Base-by-base conservation (phyloP, 2,888 invertebrate genomes). In the Diloba caeruleocephala region DNA sequence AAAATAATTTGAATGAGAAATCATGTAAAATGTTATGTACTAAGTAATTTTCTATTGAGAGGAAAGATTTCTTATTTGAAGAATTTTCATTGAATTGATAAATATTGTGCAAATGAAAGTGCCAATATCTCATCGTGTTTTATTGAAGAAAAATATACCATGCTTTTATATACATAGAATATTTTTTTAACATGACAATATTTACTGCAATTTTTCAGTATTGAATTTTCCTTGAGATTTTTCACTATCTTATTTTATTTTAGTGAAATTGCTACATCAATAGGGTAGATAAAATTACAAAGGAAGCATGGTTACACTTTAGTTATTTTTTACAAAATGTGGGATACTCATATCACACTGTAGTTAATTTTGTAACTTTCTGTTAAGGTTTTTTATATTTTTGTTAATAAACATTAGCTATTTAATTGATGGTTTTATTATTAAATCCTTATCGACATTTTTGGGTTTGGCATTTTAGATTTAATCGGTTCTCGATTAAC, bases 1-100 rank as follows among this genome's bases (percentile, higher is more conserved):
- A 93, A 88, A 88, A 84, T 87, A 69, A 87, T 90, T 93, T 92
- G 92, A 93, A 91, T 88, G 78, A 83, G 92, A 92, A 92, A 93
- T 92, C 89, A 53, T 59, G 54, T 46, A 51, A 63, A 64, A 63
- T 81, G 62, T 80, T 3, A 21, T 7, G 79, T n/a, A 62, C 73
- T 70, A 65, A 37, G 64, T 21, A 26, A 19, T 17, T 73, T 65
- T 71, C 76, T 67, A 65, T 55, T 48, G 39, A 50, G 62, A 63
- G 41, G 53, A 31, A 15, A 8, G 88, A 92, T 92, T 92, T 92
- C 90, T 89, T 84, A 82, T 93, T 92, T 90, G 91, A 91, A 90
- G 79, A 81, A 73, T 90, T 92, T 92, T 91, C 92, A 82, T 82
- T 57, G 32, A 25, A 17, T 3, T 57, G 37, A 58, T 46, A 65